A percentile compares a stretch with the other conserved stretches of the same genome.
Conservation (phyloP, 2,113 vertebrate species). For the Nesoenas mayeri region DNA sequence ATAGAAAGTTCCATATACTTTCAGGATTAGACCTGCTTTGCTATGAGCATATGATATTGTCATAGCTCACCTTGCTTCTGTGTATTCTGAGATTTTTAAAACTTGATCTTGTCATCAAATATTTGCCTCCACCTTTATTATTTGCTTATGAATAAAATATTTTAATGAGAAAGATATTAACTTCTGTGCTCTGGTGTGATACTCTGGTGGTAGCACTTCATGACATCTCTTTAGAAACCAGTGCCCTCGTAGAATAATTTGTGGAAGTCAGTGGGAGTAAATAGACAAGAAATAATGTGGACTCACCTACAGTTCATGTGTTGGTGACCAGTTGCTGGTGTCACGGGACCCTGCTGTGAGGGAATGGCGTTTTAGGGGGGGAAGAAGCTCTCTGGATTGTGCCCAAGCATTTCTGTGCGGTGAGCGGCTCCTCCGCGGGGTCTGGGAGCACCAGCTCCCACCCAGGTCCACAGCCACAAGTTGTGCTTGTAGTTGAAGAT, state of each 20-base stretch:
- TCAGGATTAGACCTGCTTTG: not conserved
- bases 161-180: not conserved
- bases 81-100: constrained; percentile 14
- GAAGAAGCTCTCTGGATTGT: not conserved
- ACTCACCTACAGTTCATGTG: not conserved
- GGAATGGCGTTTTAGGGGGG: not conserved
- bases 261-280: not conserved
- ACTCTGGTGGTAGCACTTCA: not conserved
- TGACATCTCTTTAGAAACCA: not conserved
- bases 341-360: rapidly evolving
- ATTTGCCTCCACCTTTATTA: not conserved
- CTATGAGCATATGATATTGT: not conserved
- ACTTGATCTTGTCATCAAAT: not conserved
- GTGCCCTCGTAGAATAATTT: not conserved
- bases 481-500: not conserved
- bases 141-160: constrained; percentile 56
- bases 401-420: not conserved
- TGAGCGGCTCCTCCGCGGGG: not conserved
- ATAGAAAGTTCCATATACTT: not conserved
- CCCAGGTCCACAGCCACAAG: not conserved
- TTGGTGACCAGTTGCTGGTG: not conserved
- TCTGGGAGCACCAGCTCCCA: not conserved
- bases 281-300: not conserved
- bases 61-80: not conserved
- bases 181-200: not conserved